These are phyloP conservation scores for Linepithema humile DNA, from an alignment of 1,140 invertebrate species.

Conservation along the genomic window DNA sequence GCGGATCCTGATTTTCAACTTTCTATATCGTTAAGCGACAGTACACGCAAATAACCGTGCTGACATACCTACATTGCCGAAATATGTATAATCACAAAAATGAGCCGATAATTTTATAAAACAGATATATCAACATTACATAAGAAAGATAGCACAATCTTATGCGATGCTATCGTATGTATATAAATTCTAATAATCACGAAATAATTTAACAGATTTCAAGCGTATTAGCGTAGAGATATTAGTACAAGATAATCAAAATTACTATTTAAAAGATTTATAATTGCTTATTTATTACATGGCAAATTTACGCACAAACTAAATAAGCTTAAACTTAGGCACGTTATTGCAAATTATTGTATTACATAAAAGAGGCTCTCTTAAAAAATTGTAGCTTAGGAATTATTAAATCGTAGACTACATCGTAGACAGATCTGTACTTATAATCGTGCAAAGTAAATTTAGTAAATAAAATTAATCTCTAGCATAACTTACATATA, in stretches of 20 bases:
- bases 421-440: neutral
- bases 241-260: no score
- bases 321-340: no score
- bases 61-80: neutral
- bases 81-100: neutral
- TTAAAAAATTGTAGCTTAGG: no score
- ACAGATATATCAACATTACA: neutral
- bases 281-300: neutral
- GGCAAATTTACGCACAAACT: no score
- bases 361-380: no score
- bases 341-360: no score
- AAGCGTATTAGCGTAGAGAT: neutral
- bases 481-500: neutral
- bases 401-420: neutral
- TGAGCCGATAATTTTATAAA: neutral
- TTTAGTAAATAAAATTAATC: neutral
- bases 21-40: neutral
- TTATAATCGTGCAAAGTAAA: neutral
- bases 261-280: neutral
- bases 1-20: conserved; percentile 4
- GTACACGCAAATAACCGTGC: neutral
- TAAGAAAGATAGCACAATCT: neutral
- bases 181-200: neutral
- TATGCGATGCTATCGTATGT: neutral
- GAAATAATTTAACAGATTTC: neutral